Conservation (phyloP, 2,888 invertebrate genomes). For the Drosophila yooni region DNA sequence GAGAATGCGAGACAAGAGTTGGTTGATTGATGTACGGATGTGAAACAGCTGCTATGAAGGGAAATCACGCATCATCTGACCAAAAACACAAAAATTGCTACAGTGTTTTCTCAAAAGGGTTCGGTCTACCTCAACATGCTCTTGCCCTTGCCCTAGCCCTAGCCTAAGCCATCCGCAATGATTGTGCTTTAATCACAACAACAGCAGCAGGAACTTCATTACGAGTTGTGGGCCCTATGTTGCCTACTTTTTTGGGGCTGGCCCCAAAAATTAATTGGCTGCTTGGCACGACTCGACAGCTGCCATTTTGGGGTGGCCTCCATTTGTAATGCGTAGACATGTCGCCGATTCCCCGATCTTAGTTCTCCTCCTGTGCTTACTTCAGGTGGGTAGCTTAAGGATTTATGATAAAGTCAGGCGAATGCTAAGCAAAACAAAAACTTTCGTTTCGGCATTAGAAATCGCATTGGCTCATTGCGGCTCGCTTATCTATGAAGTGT, state of each 20-base stretch:
- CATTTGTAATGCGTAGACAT: constrained; percentile 67
- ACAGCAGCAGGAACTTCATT: constrained; percentile 57
- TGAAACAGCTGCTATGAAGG: constrained; percentile 39
- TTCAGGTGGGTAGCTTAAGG: constrained; percentile 66
- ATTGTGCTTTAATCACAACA: constrained; percentile 57
- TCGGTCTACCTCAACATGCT: constrained; percentile 25
- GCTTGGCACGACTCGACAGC: constrained; percentile 63
- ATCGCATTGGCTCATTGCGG: constrained; percentile 64
- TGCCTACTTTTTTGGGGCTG: constrained; percentile 36
- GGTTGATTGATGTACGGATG: constrained; percentile 70
- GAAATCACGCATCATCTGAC: constrained; percentile 36
- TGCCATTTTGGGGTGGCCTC: constrained; percentile 64
- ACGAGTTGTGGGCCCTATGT: constrained; percentile 14
- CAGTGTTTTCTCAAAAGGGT: constrained; percentile 71
- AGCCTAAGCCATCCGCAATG: constrained; percentile 37
- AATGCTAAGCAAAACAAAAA: constrained; percentile 46
- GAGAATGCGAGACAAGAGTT: constrained; percentile 14
- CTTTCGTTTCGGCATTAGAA: constrained; percentile 69
- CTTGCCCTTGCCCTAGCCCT: not conserved
- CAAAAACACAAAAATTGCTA: constrained; percentile 53
- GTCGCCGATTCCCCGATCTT: constrained; percentile 36
- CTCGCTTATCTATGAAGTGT: constrained; percentile 73
- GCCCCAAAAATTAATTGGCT: constrained; percentile 75
- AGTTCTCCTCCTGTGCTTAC: not conserved
- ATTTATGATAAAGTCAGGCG: constrained; percentile 72